Evolutionary conservation across 2,113 vertebrate species (phyloP), one percentile per base, ranked within the genome.

Genomic region (Calidris pygmaea): DNA sequence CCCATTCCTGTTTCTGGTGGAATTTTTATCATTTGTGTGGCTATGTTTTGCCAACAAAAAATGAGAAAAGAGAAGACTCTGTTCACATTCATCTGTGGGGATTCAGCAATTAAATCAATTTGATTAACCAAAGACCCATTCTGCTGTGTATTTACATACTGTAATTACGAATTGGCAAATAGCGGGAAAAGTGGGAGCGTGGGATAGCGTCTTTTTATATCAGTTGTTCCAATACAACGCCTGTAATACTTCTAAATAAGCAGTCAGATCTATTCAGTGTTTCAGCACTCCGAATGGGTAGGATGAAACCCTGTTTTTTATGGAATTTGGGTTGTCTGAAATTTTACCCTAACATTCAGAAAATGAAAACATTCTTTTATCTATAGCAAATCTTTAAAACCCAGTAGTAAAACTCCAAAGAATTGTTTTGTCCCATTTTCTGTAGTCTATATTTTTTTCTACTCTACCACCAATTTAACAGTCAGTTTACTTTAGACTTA

Each of bases 51-150:
- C 90, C 97, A 97, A 97, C 96, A 97, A 95, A 96, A 96, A 94
- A 95, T 75, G 93, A 94, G 89, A 96, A 95, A 94, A 95, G 82
- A 96, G 96, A 96, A 97, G 94, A 96, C 87, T 97, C 96, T 93
- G 96, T 95, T 97, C 96, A 94, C 87, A 96, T 97, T 97, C 97
- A 96, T 97, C 97, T 97, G 96, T 95, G 85, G 94, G 95, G 91
- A 97, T 97, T 97, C 96, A 95, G 96, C 97, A 97, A 97, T 97
- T 97, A 97, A 97, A 97, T 97, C 97, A 97, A 97, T 97, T 96
- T 97, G 97, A 97, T 97, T 96, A 97, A 97, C 97, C 97, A 97
- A 97, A 97, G 97, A 96, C 96, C 97, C 96, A 97, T 97, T 97
- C 97, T 97, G 96, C 96, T 97, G 96, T 96, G 96, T 97, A 97